Conservation (phyloP, 2,797 vertebrate genomes). For the Lepilemur ruficaudatus region DNA sequence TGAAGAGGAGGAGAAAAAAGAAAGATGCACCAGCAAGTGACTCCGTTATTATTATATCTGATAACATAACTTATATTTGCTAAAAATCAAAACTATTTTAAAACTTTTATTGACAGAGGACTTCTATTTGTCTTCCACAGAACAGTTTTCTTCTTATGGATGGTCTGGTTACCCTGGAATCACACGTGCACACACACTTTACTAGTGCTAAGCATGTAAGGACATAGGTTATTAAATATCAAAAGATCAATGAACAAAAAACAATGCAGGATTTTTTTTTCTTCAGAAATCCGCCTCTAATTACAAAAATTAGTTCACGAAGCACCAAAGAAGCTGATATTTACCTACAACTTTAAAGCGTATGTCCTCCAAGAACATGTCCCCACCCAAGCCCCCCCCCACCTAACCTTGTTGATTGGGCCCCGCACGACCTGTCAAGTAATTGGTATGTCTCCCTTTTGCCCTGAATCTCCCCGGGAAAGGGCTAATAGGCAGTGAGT, state of each 20-base stretch:
- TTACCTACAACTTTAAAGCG: neutral
- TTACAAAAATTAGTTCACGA: neutral
- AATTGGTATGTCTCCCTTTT: neutral
- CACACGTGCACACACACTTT: neutral
- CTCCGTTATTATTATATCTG: neutral
- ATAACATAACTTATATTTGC: neutral
- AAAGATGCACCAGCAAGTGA: neutral
- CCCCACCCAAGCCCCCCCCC: neutral
- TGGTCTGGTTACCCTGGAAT: neutral
- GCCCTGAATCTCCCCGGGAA: neutral
- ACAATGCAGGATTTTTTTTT: neutral
- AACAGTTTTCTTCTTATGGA: neutral
- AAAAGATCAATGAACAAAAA: slow-evolving; percentile 36
- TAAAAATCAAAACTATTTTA: neutral
- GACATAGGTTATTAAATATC: slow-evolving; percentile 9
- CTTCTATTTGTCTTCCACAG: neutral
- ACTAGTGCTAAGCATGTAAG: neutral
- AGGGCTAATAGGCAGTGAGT: neutral
- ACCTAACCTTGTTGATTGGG: neutral
- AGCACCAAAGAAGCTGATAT: neutral
- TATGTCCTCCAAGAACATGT: neutral
- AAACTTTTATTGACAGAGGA: neutral
- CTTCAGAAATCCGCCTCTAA: neutral
- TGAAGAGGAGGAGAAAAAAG: neutral
- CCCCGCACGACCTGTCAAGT: neutral